phyloP scores from a whole-genome alignment of 2,888 invertebrate species.

The Perizoma flavofasciatum region DNA sequence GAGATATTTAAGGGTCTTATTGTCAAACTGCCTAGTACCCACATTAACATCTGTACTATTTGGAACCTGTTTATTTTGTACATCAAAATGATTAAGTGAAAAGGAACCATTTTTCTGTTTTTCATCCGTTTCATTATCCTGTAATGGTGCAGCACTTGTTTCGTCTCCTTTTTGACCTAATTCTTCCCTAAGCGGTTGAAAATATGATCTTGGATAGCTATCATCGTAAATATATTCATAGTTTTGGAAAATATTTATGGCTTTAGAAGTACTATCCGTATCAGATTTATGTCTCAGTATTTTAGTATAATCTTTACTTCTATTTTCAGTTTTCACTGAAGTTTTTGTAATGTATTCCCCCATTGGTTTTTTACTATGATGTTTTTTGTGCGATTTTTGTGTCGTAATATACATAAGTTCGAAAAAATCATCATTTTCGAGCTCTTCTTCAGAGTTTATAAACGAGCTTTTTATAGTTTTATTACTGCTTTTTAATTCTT shows the following conservation, averaged over 20 bases:
- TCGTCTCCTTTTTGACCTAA: background rate
- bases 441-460: slow-evolving; percentile 14
- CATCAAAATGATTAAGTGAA: too few relatives aligned
- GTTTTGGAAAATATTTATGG: slow-evolving; percentile 42
- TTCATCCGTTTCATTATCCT: background rate
- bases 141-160: slow-evolving; percentile 1
- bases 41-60: slow-evolving; percentile 4
- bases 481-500: slow-evolving; percentile 1
- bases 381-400: slow-evolving; percentile 6
- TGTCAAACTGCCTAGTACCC: slow-evolving; percentile 31
- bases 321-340: background rate
- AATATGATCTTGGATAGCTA: slow-evolving; percentile 1
- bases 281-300: slow-evolving; percentile 2
- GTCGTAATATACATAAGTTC: slow-evolving; percentile 14
- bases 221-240: slow-evolving; percentile 52
- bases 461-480: slow-evolving; percentile 4
- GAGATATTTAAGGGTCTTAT: slow-evolving; percentile 34
- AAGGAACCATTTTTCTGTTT: too few relatives aligned
- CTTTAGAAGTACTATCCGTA: slow-evolving; percentile 7
- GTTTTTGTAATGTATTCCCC: slow-evolving; percentile 16
- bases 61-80: background rate
- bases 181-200: slow-evolving; percentile 7
- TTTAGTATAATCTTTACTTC: slow-evolving; percentile 1
- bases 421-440: slow-evolving; percentile 13
- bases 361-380: background rate